Base-by-base conservation (phyloP, 2,113 vertebrate species). In the Regulus satrapa region DNA sequence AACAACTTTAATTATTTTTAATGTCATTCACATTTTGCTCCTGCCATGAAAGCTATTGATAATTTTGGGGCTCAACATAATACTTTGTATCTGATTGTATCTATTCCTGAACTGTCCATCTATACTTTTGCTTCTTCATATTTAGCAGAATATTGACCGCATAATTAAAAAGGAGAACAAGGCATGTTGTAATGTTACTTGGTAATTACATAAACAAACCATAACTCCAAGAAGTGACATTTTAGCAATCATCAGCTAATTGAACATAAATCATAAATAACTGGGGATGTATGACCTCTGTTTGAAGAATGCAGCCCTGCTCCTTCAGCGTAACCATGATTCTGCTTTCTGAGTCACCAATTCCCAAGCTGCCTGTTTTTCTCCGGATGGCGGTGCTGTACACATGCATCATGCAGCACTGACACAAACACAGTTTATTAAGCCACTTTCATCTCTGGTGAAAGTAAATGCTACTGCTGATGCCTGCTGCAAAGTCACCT, bases 371-470 rank as follows among this genome's bases (percentile, higher is more conserved):
- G 68, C 66, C 55, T 26, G 63, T 79, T 78, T 61, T 61, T 68
- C 73, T 78, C 28, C 0, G 8, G 43, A 5, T 26, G 40, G 52
- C 2, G 0, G 38, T 68, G 61, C 89, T 51, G 64, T 31, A 14
- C 40, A 20, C 64, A n/a, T 75, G 80, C 69, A 71, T 89, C 93
- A 67, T 19, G 38, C 62, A 73, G 80, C 80, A 82, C 79, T 78
- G 87, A 72, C 54, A 94, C 66, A 85, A 82, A 51, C 67, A 43
- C 46, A 48, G 78, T 93, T 92, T 88, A 88, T 92, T 96, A 90
- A 94, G 78, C 93, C 61, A 55, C 82, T 92, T 94, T 63, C 61
- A 54, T 76, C 40, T 89, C 63, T 85, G n/a, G 17, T 59, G 89
- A 80, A 72, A 91, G 73, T 59, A 88, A 95, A 79, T 82, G 66